phyloP scores from a whole-genome alignment of 2,888 invertebrate species.

The Agriopis leucophaearia region DNA sequence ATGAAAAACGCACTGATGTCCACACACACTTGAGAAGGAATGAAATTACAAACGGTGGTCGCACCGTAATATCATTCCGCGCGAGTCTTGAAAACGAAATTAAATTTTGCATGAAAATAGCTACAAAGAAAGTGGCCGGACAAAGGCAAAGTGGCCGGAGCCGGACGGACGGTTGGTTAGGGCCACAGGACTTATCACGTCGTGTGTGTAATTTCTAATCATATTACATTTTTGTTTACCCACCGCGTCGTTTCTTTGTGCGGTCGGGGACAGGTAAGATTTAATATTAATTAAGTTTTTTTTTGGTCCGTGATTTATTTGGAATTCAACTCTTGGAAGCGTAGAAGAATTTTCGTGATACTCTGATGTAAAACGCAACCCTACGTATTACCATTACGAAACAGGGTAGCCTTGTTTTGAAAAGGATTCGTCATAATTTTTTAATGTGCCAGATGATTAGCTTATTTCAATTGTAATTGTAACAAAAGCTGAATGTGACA shows the following conservation, averaged over 20 bases:
- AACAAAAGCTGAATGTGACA: no score
- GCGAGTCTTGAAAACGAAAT: slow-evolving; percentile 86
- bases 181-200: slow-evolving; percentile 66
- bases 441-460: no score
- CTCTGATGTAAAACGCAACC: background rate
- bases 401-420: no score
- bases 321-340: slow-evolving; percentile 36
- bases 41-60: slow-evolving; percentile 81
- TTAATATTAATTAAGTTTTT: slow-evolving; percentile 61
- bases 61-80: slow-evolving; percentile 84
- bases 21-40: slow-evolving; percentile 84
- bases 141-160: slow-evolving; percentile 77
- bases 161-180: slow-evolving; percentile 74
- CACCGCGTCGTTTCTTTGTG: slow-evolving; percentile 55
- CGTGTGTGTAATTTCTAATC: slow-evolving; percentile 82
- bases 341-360: slow-evolving; percentile 8
- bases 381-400: no score
- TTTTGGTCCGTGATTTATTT: slow-evolving; percentile 64
- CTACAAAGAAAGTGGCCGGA: slow-evolving; percentile 84
- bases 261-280: slow-evolving; percentile 54
- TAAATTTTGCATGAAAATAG: slow-evolving; percentile 86
- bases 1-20: slow-evolving; percentile 84
- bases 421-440: no score
- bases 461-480: no score
- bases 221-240: slow-evolving; percentile 75